phyloP scores from a whole-genome alignment of 2,113 vertebrate species.

The Rhodinocichla rosea region DNA sequence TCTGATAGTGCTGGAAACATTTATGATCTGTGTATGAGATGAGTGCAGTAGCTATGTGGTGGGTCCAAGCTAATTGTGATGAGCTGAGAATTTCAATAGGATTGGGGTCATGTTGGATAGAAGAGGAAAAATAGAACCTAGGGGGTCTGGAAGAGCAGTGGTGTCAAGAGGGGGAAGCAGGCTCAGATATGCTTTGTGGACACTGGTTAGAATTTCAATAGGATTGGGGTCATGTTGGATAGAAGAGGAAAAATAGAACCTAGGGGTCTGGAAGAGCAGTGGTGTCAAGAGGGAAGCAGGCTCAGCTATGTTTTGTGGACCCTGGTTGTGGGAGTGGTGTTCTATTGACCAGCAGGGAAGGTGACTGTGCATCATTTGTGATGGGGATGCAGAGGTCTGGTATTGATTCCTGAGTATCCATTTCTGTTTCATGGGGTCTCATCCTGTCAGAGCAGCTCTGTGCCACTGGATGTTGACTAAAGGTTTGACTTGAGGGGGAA shows the following conservation, averaged over 20 bases:
- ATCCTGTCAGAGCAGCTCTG: background rate
- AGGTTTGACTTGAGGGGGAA: background rate
- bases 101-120: background rate
- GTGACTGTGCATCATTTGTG: background rate
- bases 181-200: background rate
- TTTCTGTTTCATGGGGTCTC: background rate
- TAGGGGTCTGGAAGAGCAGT: background rate
- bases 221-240: background rate
- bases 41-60: background rate
- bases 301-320: background rate
- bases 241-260: background rate
- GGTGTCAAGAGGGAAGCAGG: background rate
- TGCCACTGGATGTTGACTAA: background rate
- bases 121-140: background rate
- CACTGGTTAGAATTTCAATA: background rate
- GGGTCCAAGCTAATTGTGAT: background rate
- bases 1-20: background rate
- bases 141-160: background rate
- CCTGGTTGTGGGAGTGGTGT: background rate
- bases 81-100: background rate
- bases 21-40: rapidly evolving
- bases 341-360: background rate
- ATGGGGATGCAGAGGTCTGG: background rate
- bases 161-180: background rate
- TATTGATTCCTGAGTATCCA: background rate